Percentiles rank a stretch among this genome's conserved stretches.
Evolutionary conservation across 2,888 invertebrate species (phyloP).

Genomic region (Portevinia maculata): DNA sequence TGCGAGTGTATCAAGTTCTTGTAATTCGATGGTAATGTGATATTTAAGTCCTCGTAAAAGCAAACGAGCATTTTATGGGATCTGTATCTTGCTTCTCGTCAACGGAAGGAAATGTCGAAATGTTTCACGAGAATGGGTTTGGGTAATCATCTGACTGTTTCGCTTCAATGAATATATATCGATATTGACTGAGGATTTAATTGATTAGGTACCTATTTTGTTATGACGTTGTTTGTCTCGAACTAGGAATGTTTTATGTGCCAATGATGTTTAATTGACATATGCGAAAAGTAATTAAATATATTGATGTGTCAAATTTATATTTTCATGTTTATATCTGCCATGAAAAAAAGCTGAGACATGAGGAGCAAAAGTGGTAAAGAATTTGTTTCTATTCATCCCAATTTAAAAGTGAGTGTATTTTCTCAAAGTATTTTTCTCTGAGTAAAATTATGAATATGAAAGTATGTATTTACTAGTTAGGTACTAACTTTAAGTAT

Average conservation of each 20-base stretch:
- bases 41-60: slow-evolving; percentile 21
- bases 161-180: neutral
- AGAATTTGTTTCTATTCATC: no score
- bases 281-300: no score
- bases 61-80: slow-evolving; percentile 33
- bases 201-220: slow-evolving; percentile 35
- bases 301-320: no score
- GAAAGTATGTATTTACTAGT: no score
- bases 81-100: neutral
- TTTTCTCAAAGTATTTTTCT: no score
- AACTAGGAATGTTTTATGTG: neutral
- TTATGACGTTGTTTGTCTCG: slow-evolving; percentile 16
- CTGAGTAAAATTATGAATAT: no score
- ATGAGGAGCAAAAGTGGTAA: no score
- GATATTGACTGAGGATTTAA: slow-evolving; percentile 1
- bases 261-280: neutral
- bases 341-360: no score
- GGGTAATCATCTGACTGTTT: slow-evolving; percentile 45
- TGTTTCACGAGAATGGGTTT: neutral
- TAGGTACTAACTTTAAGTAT: no score
- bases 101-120: neutral
- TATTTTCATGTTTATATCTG: no score
- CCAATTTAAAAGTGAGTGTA: no score
- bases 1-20: slow-evolving; percentile 4
- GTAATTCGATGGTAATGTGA: neutral